A percentile compares a stretch with the other conserved stretches of the same genome.
Conservation (phyloP, 1,140 invertebrate species). For the Bombus consobrinus region DNA sequence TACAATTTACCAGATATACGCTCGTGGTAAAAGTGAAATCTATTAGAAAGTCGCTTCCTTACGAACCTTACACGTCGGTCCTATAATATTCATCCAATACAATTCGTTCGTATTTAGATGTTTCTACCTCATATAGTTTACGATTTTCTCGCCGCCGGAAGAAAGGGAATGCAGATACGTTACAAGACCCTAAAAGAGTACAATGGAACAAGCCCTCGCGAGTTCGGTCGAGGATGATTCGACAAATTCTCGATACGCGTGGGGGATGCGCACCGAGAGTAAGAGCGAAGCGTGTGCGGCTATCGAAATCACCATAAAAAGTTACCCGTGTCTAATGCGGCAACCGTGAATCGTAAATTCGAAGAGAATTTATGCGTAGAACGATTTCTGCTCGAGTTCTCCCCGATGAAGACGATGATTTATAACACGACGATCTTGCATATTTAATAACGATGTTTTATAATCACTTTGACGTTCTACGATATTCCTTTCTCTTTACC, state of each 20-base stretch:
- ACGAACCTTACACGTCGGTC: too few relatives aligned
- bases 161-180: constrained; percentile 71
- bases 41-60: background rate
- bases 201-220: constrained; percentile 69
- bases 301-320: constrained; percentile 79
- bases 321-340: constrained; percentile 53
- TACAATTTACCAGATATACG: background rate
- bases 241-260: constrained; percentile 74
- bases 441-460: background rate
- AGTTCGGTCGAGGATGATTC: constrained; percentile 75
- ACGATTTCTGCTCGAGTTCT: constrained; percentile 7
- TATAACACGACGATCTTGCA: background rate
- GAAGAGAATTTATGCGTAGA: constrained; percentile 55
- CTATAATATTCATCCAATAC: constrained; percentile 44
- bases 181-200: constrained; percentile 69
- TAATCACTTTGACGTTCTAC: too few relatives aligned
- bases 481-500: background rate
- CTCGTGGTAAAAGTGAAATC: background rate
- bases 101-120: constrained; percentile 71
- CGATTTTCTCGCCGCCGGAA: constrained; percentile 70
- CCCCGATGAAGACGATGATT: background rate
- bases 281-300: constrained; percentile 57
- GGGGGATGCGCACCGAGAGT: constrained; percentile 54
- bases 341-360: constrained; percentile 47
- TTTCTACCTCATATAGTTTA: constrained; percentile 80